Evolutionary conservation across 2,113 vertebrate species (phyloP).

Genomic region (Mugil cephalus): DNA sequence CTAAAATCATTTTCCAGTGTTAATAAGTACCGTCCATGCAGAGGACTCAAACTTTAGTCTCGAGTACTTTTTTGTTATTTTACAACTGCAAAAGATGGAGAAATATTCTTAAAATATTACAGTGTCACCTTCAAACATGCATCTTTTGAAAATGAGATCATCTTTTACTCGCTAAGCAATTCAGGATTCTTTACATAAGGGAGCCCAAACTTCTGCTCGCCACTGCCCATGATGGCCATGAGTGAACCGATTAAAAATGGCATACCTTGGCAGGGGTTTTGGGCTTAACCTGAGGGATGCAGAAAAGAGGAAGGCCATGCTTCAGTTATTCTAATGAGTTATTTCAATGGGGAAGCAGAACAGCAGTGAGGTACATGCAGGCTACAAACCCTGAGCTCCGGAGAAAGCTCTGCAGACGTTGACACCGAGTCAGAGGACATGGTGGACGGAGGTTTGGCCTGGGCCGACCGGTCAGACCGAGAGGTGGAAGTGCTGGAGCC

Average conservation of each 20-base stretch:
- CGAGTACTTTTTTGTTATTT: too few species aligned
- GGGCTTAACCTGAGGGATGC: constrained; percentile 68
- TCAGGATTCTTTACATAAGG: too few species aligned
- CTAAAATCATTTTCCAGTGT: too few species aligned
- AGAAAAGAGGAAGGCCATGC: constrained; percentile 18
- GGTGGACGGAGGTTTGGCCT: constrained; percentile 85
- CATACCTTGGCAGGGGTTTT: constrained; percentile 74
- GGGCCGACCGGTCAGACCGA: constrained; percentile 91
- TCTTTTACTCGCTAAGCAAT: too few species aligned
- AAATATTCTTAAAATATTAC: too few species aligned
- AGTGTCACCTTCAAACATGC: too few species aligned
- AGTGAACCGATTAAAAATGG: background rate
- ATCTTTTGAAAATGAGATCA: too few species aligned
- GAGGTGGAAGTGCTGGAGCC: constrained; percentile 88
- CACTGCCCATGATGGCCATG: background rate
- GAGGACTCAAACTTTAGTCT: too few species aligned
- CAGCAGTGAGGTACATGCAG: background rate
- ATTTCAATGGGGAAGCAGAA: background rate
- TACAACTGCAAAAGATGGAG: too few species aligned
- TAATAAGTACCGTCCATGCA: too few species aligned
- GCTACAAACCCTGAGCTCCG: constrained; percentile 89
- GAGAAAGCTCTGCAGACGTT: constrained; percentile 89
- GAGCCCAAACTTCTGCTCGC: too few species aligned
- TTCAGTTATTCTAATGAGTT: background rate
- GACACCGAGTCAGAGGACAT: constrained; percentile 89